Evolutionary conservation across 2,113 vertebrate genomes (phyloP).

Genomic region (Seriola rivoliana): DNA sequence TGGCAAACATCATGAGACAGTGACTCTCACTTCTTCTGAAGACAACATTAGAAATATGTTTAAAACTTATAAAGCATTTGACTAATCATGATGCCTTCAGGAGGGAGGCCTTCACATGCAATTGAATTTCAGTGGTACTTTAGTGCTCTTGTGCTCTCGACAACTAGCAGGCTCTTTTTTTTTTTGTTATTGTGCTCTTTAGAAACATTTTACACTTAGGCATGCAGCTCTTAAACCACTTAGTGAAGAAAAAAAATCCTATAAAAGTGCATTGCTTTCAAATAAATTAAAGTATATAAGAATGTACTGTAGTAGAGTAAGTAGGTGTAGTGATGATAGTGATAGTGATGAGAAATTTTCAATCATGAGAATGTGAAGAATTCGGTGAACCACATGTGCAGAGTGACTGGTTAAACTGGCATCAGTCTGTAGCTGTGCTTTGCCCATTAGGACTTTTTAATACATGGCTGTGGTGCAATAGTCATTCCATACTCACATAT

Average conservation of each 20-base stretch:
- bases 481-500: background rate
- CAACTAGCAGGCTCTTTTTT: too few species aligned
- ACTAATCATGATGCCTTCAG: too few species aligned
- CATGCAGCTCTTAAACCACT: background rate
- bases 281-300: background rate
- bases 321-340: background rate
- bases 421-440: background rate
- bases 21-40: background rate
- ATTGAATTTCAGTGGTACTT: background rate
- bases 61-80: background rate
- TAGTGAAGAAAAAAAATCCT: background rate
- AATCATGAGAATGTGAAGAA: background rate
- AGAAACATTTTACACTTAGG: background rate
- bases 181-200: background rate
- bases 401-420: constrained; percentile 12
- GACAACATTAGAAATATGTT: background rate
- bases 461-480: background rate
- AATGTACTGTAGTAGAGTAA: background rate
- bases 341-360: background rate
- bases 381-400: background rate
- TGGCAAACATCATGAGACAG: constrained; percentile 6
- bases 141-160: background rate
- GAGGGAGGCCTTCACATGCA: background rate
- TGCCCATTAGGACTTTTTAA: background rate
- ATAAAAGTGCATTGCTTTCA: background rate